phyloP scores from a whole-genome alignment of 2,113 vertebrate genomes.

The Corydoras sp. region DNA sequence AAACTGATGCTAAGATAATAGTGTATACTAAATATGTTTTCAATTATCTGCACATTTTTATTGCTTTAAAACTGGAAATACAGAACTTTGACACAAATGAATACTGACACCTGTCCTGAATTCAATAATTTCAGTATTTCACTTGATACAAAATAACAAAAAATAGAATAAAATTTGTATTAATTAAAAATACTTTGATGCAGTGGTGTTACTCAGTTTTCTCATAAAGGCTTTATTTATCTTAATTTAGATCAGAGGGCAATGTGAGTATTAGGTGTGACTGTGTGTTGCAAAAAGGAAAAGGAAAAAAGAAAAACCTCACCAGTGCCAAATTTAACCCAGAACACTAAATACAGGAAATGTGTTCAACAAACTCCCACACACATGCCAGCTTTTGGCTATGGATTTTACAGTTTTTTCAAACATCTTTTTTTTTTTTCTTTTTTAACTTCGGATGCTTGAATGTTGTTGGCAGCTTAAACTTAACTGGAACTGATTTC shows the following conservation, averaged over 20 bases:
- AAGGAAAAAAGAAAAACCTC: not conserved
- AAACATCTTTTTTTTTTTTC: slow-evolving; percentile 14
- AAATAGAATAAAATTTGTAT: not conserved
- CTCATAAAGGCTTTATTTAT: not conserved
- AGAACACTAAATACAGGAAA: slow-evolving; percentile 34
- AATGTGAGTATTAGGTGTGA: slow-evolving; percentile 1
- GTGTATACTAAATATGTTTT: too few relatives aligned
- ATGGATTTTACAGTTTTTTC: not conserved
- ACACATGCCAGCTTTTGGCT: slow-evolving; percentile 1
- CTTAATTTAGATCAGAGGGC: slow-evolving; percentile 14
- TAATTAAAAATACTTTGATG: not conserved
- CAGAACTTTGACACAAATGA: too few relatives aligned
- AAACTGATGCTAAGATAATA: too few relatives aligned
- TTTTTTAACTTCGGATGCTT: slow-evolving; percentile 11
- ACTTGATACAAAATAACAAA: too few relatives aligned
- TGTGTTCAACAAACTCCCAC: slow-evolving; percentile 17
- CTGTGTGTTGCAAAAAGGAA: slow-evolving; percentile 3
- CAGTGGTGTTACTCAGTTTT: not conserved
- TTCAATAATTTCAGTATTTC: too few relatives aligned
- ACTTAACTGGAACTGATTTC: slow-evolving; percentile 10
- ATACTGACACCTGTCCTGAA: too few relatives aligned
- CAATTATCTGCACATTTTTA: too few relatives aligned
- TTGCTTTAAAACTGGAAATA: too few relatives aligned
- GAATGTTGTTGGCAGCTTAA: not conserved
- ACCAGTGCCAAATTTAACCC: slow-evolving; percentile 25